These are phyloP conservation scores for Lophotis ruficrista DNA, from an alignment of 2,113 vertebrate genomes.

Conservation along the genomic window DNA sequence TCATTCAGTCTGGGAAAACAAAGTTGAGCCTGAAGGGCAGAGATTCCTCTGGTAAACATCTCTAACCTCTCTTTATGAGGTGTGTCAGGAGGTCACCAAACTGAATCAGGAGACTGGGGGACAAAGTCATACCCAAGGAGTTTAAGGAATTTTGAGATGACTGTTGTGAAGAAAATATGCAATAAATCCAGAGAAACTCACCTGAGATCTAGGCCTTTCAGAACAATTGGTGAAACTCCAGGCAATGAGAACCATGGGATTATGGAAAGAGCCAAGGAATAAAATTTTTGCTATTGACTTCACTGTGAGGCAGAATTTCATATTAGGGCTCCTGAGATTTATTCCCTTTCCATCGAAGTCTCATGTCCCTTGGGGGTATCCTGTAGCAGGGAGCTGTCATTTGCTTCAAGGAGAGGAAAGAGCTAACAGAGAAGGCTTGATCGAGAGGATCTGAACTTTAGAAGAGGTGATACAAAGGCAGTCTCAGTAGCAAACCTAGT, in stretches of 20 bases:
- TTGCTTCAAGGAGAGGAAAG: not conserved
- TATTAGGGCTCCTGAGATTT: not conserved
- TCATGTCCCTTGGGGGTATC: not conserved
- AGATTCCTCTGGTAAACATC: not conserved
- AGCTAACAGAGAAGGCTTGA: not conserved
- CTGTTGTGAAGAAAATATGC: not conserved
- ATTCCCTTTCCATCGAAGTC: not conserved
- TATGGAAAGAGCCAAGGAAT: not conserved
- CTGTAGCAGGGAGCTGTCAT: not conserved
- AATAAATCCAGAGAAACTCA: not conserved
- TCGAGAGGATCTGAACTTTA: not conserved
- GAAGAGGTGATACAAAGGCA: not conserved
- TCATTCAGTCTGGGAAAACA: slow-evolving; percentile 24
- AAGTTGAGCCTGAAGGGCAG: not conserved
- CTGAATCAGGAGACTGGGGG: not conserved
- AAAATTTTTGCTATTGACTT: not conserved
- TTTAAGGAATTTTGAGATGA: not conserved
- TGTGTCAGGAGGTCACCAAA: not conserved
- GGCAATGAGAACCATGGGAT: not conserved
- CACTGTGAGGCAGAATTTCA: not conserved
- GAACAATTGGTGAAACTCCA: not conserved
- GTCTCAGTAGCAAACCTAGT: not conserved
- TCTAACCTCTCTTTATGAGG: not conserved
- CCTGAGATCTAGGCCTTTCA: not conserved
- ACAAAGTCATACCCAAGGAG: not conserved